These are phyloP conservation scores for Bothrops alternatus DNA, from an alignment of 2,797 vertebrate genomes.

Conservation along the genomic window DNA sequence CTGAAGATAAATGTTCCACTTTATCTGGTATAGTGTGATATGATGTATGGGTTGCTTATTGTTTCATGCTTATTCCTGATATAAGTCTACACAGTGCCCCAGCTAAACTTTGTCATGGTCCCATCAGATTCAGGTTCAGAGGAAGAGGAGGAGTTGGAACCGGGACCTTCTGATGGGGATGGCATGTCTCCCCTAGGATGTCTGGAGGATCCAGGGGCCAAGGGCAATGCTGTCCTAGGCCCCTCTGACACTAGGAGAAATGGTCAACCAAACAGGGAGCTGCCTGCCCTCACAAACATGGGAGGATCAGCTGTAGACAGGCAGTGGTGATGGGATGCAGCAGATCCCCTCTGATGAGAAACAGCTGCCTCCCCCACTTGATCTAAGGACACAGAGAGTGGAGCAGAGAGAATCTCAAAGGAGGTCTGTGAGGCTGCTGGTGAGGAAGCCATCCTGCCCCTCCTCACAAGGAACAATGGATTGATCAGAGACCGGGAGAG, in stretches of 20 bases:
- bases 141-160: neutral
- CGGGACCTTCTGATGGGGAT: neutral
- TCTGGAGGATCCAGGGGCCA: neutral
- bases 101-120: neutral
- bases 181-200: neutral
- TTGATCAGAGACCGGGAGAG: too few relatives aligned
- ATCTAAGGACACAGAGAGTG: neutral
- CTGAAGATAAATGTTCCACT: neutral
- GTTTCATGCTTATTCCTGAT: neutral
- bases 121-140: neutral
- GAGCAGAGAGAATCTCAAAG: neutral
- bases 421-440: neutral
- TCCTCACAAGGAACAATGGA: neutral
- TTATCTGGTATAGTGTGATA: neutral
- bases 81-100: neutral
- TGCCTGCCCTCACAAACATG: neutral
- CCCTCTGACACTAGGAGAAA: neutral
- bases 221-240: too few relatives aligned
- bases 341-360: neutral
- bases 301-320: neutral
- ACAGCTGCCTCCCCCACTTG: neutral
- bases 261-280: neutral
- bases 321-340: neutral
- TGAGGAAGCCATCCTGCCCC: too few relatives aligned
- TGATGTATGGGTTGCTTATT: neutral